phyloP scores from a whole-genome alignment of 2,113 vertebrate genomes.

The Melanerpes aurifrons region DNA sequence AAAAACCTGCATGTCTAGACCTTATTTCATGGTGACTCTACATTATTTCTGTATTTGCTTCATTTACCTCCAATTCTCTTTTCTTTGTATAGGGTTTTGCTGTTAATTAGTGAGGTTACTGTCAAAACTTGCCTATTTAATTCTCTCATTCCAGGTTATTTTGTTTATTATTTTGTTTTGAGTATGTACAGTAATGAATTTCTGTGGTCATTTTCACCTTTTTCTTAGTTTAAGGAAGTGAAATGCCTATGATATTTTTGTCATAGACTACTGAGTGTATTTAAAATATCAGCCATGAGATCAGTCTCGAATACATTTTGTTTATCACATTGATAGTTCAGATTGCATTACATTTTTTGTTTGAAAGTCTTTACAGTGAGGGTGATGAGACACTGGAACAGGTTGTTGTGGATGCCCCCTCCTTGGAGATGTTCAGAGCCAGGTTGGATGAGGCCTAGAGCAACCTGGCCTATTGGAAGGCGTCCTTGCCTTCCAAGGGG shows the following conservation, averaged over 20 bases:
- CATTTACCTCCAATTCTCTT: background rate
- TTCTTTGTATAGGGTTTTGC: background rate
- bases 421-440: no score
- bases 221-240: background rate
- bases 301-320: background rate
- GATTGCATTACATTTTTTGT: background rate
- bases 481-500: no score
- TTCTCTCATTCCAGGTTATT: background rate
- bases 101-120: background rate
- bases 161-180: background rate
- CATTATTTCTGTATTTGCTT: background rate
- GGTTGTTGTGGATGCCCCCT: no score
- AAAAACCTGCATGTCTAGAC: background rate
- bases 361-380: no score
- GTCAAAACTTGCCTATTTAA: background rate
- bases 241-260: background rate
- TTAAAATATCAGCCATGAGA: background rate
- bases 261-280: background rate
- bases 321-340: background rate
- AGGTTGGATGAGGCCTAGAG: no score
- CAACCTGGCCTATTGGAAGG: no score
- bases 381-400: no score
- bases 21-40: background rate
- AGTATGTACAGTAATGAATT: background rate
- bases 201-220: background rate